A percentile compares a stretch with the other conserved stretches of the same genome.
These are phyloP conservation scores for Todiramphus saurophagus DNA, from an alignment of 2,113 vertebrate species.

Conservation along the genomic window DNA sequence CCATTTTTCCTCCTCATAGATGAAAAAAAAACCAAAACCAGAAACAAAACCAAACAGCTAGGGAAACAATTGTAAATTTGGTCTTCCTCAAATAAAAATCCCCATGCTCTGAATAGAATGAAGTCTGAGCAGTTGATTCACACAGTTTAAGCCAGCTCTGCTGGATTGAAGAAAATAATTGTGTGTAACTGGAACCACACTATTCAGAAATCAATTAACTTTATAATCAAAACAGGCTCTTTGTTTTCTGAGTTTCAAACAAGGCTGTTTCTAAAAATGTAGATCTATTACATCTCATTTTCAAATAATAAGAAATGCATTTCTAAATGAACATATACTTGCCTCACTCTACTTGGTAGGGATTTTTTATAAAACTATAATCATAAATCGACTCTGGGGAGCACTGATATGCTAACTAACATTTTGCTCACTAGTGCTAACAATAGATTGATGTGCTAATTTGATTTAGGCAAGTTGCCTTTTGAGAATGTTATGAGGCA, in stretches of 20 bases:
- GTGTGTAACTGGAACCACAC: not conserved
- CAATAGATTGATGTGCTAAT: not conserved
- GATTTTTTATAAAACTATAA: not conserved
- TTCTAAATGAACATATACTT: not conserved
- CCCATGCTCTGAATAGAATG: not conserved
- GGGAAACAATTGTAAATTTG: not conserved
- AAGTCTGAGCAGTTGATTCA: not conserved
- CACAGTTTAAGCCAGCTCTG: not conserved
- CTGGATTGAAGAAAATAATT: not conserved
- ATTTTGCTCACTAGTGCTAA: not conserved
- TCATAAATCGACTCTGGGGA: not conserved
- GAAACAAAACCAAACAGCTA: not conserved
- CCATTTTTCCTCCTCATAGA: not conserved
- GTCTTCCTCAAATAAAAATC: not conserved
- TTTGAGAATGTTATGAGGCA: not conserved
- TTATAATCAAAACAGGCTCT: constrained; percentile 24
- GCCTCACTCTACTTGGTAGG: not conserved
- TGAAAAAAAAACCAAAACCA: not conserved
- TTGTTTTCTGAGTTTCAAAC: not conserved
- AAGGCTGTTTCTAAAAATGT: not conserved
- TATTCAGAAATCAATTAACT: not conserved
- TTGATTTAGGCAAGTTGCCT: not conserved
- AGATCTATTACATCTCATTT: not conserved
- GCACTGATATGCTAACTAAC: not conserved
- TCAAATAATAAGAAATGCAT: not conserved